Base-by-base conservation (phyloP, 2,797 vertebrate genomes). In the Sebastolobus alascanus region DNA sequence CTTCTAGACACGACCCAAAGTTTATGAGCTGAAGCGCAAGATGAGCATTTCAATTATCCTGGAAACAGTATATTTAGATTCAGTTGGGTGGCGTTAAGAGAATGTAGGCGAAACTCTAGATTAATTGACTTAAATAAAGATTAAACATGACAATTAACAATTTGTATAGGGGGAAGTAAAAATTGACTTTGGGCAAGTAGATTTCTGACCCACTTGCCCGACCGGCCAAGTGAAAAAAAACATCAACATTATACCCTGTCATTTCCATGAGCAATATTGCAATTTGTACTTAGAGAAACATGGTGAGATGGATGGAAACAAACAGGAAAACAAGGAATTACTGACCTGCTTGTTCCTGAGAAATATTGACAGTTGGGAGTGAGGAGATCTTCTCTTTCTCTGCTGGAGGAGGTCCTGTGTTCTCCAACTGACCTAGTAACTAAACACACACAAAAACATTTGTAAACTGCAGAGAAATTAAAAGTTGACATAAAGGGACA, bases 381-480 rank as follows among this genome's bases (percentile, higher is more conserved):
- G 97, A 97, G 2, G 96, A 96, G 86, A 99, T 99, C 94, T 97
- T 99, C 87, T 99, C 98, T 84, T 97, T 97, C 90, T 98, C 98
- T 8, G 98, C 98, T 25, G 98, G 98, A 71, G 98, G 98, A 50
- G 98, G 97, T 1, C 98, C 98, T 0, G 97, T 98, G 93, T 98
- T 99, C 87, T 99, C 98, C 94, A 99, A 87, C 92, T 99, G 98
- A 83, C 98, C 97, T 94, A 99, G 85, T 95, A 99, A 96, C 98
- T 99, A 72, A 29, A 76, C 14, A 67, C 2, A 43, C 58, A 72
- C 7, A 64, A 8, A 61, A 7, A 0, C 35, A 56, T 14, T 16
- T 7, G 14, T 76, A n/a, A 87, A 66, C 52, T 65, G 4, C 10
- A 40, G 18, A 67, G n/a, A 58, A 38, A 75, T 37, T n/a, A 35